Conservation (phyloP, 2,797 vertebrate genomes). For the Lutjanus campechanus region DNA sequence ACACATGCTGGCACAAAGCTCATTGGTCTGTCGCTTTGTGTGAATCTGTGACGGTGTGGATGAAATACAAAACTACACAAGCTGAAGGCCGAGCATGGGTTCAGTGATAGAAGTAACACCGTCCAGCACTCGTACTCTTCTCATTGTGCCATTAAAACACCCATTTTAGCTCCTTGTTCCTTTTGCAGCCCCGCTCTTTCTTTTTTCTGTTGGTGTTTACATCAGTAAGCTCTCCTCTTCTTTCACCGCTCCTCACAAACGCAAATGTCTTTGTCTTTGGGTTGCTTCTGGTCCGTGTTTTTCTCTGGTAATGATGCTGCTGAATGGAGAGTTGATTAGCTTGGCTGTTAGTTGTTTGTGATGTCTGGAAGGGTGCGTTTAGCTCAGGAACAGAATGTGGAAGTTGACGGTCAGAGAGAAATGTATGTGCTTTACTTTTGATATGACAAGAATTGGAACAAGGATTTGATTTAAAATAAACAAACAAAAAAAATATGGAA, state of each 20-base stretch:
- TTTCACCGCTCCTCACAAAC: not conserved
- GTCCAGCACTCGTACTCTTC: conserved; percentile 1
- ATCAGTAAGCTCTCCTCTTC: conserved; percentile 3
- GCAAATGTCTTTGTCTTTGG: conserved; percentile 21
- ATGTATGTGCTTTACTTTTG: conserved; percentile 17
- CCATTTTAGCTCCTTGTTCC: conserved; percentile 4
- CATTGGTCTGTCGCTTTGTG: conserved; percentile 58
- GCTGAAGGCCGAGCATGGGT: not conserved
- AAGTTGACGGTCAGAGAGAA: conserved; percentile 22
- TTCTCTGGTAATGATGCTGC: conserved; percentile 21
- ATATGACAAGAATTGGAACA: not conserved
- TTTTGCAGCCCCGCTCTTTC: no score
- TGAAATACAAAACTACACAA: conserved; percentile 43
- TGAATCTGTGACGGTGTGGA: conserved; percentile 2
- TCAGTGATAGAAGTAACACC: conserved; percentile 14
- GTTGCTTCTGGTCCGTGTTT: conserved; percentile 21
- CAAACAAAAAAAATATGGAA: not conserved
- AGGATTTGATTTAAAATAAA: no score
- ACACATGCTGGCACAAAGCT: conserved; percentile 63
- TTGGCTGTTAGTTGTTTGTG: conserved; percentile 21
- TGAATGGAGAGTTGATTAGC: conserved; percentile 41
- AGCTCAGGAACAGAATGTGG: conserved; percentile 14
- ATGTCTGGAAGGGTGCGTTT: conserved; percentile 27
- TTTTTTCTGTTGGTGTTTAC: not conserved
- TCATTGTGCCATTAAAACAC: conserved; percentile 17